Percentiles rank a stretch among this genome's conserved stretches.
These are phyloP conservation scores for Phyllotis vaccarum DNA, from an alignment of 2,797 vertebrate species.

Conservation along the genomic window DNA sequence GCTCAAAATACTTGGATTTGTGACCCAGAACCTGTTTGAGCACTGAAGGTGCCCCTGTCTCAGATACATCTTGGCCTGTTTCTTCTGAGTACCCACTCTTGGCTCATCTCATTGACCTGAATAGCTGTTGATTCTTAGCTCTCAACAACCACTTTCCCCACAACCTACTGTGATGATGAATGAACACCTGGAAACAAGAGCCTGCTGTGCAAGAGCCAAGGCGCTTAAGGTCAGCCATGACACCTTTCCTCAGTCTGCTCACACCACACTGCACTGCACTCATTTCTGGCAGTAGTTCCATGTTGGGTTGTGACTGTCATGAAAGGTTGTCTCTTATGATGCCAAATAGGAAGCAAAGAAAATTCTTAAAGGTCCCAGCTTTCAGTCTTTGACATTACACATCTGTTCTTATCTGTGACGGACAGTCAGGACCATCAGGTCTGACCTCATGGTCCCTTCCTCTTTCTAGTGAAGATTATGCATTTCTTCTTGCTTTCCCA, in stretches of 20 bases:
- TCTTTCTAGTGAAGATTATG: not conserved
- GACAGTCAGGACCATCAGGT: not conserved
- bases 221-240: not conserved
- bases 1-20: not conserved
- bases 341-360: not conserved
- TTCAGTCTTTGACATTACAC: not conserved
- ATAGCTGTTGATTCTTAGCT: not conserved
- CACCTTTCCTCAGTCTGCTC: not conserved
- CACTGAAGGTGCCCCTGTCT: not conserved
- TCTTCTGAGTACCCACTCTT: not conserved
- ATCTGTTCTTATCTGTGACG: not conserved
- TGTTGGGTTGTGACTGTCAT: not conserved
- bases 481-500: not conserved
- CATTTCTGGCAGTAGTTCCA: not conserved
- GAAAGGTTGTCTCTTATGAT: not conserved
- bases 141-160: not conserved
- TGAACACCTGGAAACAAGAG: not conserved
- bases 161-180: not conserved
- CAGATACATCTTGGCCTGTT: not conserved
- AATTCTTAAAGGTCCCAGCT: not conserved
- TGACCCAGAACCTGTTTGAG: not conserved
- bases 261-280: not conserved
- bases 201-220: not conserved
- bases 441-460: not conserved
- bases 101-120: not conserved